These are phyloP conservation scores for Eurytoma adleriae DNA, from an alignment of 2,888 invertebrate genomes.

Conservation along the genomic window DNA sequence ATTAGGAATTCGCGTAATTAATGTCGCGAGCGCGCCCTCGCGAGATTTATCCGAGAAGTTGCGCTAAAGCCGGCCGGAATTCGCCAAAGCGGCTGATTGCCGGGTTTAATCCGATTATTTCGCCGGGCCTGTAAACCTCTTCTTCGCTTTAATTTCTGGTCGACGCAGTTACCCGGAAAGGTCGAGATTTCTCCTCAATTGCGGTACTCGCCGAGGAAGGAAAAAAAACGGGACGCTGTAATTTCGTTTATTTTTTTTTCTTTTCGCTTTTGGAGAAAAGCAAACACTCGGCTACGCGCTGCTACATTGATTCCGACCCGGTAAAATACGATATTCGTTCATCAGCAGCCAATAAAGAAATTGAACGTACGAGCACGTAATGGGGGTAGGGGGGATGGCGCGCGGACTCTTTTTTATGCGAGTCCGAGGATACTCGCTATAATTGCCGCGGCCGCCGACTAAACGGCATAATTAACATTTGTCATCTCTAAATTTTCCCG, in stretches of 20 bases:
- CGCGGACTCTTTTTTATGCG: background rate
- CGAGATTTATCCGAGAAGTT: background rate
- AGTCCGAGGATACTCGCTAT: background rate
- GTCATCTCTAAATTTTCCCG: slow-evolving; percentile 13
- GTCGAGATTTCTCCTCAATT: too few relatives aligned
- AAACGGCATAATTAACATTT: slow-evolving; percentile 27
- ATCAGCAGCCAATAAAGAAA: slow-evolving; percentile 19
- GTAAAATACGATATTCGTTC: slow-evolving; percentile 7
- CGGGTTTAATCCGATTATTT: slow-evolving; percentile 4
- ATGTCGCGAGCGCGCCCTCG: slow-evolving; percentile 12
- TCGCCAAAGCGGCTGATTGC: background rate
- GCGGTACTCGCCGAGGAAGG: too few relatives aligned
- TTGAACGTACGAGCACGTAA: background rate
- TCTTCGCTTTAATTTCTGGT: too few relatives aligned
- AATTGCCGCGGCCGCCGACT: background rate
- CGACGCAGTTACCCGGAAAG: too few relatives aligned
- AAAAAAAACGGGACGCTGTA: too few relatives aligned
- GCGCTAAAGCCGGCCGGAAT: too few relatives aligned
- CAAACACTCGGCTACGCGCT: background rate
- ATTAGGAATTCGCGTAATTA: slow-evolving; percentile 54
- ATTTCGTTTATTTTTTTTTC: too few relatives aligned
- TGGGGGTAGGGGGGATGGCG: too few relatives aligned
- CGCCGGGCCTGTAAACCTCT: background rate
- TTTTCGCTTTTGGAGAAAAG: background rate
- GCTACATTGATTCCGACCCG: background rate